Evolutionary conservation across 2,113 vertebrate species (phyloP).

Genomic region (Parus major): DNA sequence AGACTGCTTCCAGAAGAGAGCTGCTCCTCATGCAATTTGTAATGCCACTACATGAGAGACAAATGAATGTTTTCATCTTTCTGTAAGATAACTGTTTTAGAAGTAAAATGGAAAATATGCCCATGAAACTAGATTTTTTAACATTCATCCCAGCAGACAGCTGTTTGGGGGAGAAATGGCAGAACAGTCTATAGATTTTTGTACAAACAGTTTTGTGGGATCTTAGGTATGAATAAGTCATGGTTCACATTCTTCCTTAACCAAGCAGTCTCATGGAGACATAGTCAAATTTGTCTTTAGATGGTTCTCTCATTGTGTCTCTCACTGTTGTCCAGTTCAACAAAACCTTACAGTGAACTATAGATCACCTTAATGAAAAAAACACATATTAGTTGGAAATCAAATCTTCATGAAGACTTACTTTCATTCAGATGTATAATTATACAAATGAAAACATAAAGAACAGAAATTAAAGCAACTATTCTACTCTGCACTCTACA

Average conservation of each 20-base stretch:
- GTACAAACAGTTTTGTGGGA: neutral
- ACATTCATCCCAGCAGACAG: neutral
- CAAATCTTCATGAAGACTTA: neutral
- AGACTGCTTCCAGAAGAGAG: neutral
- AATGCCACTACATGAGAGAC: neutral
- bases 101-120: neutral
- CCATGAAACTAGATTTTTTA: neutral
- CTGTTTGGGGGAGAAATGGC: neutral
- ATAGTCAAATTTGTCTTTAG: neutral
- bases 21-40: neutral
- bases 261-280: neutral
- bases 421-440: neutral
- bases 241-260: neutral
- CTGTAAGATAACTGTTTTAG: neutral
- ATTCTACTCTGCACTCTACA: neutral
- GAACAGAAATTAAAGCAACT: neutral
- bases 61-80: neutral
- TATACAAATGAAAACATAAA: neutral
- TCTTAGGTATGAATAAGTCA: neutral
- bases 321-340: neutral
- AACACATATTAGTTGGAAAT: neutral
- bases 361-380: neutral
- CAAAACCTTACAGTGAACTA: neutral
- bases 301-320: neutral
- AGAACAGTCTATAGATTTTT: neutral